These are phyloP conservation scores for Sebastes nivosus DNA, from an alignment of 2,797 vertebrate genomes.

Conservation along the genomic window DNA sequence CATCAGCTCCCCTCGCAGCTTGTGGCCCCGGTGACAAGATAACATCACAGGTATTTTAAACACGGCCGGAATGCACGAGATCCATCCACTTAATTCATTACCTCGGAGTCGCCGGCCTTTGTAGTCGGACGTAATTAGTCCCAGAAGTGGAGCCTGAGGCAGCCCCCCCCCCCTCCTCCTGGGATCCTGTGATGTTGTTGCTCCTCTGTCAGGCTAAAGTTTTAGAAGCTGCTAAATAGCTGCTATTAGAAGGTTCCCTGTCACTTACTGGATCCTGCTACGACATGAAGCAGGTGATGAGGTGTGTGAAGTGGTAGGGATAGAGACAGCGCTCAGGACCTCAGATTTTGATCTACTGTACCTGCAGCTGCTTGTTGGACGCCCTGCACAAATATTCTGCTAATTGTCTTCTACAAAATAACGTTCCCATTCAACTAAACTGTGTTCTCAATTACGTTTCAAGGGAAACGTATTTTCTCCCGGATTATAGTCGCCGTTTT, in stretches of 20 bases:
- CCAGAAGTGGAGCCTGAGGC: conserved; percentile 53
- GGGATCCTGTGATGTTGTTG: conserved; percentile 27
- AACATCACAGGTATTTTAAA: conserved; percentile 72
- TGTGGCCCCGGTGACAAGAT: conserved; percentile 42
- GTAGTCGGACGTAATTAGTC: conserved; percentile 69
- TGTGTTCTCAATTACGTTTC: not conserved
- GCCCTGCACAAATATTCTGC: too few relatives aligned
- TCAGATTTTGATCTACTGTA: not conserved
- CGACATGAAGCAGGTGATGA: conserved; percentile 26
- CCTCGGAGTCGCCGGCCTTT: conserved; percentile 54
- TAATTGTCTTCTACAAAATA: not conserved
- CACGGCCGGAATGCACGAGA: conserved; percentile 60
- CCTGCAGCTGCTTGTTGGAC: not conserved
- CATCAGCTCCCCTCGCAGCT: conserved; percentile 12
- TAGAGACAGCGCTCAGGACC: not conserved
- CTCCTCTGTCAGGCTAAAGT: conserved; percentile 35
- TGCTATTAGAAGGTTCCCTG: conserved; percentile 21
- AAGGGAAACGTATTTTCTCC: not conserved
- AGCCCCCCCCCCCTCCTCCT: not conserved
- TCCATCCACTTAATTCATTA: conserved; percentile 69
- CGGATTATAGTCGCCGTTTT: not conserved
- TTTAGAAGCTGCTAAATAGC: conserved; percentile 46
- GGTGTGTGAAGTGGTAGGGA: not conserved
- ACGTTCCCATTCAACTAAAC: not conserved
- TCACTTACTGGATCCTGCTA: not conserved